These are phyloP conservation scores for Rapana venosa DNA, from an alignment of 2,888 invertebrate genomes.

Conservation along the genomic window DNA sequence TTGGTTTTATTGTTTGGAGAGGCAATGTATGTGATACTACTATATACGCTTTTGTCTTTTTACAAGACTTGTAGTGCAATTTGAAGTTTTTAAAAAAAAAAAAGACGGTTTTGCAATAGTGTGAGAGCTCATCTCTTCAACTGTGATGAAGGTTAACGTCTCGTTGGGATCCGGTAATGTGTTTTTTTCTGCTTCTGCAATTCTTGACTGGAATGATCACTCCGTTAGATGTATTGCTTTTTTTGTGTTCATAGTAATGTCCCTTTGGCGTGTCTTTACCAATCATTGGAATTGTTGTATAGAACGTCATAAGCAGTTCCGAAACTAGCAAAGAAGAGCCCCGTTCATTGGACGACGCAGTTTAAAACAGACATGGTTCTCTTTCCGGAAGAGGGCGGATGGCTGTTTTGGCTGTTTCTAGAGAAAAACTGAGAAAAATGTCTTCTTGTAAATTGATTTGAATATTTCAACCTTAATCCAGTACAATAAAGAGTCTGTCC, in stretches of 20 bases:
- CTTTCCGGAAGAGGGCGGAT: neutral
- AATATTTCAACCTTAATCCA: conserved; percentile 41
- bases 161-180: conserved; percentile 27
- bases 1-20: neutral
- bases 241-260: neutral
- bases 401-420: conserved; percentile 37
- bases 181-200: conserved; percentile 25
- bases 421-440: neutral
- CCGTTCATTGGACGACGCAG: conserved; percentile 38
- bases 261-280: conserved; percentile 35
- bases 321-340: conserved; percentile 26
- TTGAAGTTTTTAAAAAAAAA: neutral
- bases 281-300: conserved; percentile 20
- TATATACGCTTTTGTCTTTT: conserved; percentile 29
- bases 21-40: conserved; percentile 42
- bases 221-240: neutral
- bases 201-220: too few species aligned
- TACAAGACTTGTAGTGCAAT: conserved; percentile 44
- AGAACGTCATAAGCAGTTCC: conserved; percentile 27
- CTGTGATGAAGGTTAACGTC: conserved; percentile 20
- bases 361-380: conserved; percentile 29
- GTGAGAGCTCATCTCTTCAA: neutral
- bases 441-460: conserved; percentile 13
- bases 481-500: conserved; percentile 45
- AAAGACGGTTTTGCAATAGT: neutral